A percentile compares a stretch with the other conserved stretches of the same genome.
Conservation (phyloP, 2,797 vertebrate species). For the Nyctibius grandis region DNA sequence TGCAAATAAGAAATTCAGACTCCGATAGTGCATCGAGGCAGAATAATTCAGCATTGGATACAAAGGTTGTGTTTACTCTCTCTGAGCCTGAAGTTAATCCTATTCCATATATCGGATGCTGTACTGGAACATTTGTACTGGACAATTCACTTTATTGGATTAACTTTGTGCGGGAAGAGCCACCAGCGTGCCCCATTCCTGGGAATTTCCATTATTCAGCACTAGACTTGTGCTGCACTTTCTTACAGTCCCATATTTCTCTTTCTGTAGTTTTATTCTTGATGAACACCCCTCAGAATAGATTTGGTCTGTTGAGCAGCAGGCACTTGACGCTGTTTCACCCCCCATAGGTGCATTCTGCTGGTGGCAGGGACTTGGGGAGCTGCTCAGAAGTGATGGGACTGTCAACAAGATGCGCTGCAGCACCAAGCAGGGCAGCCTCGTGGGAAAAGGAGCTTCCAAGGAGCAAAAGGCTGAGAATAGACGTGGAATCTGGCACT, state of each 20-base stretch:
- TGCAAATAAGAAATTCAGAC: background rate
- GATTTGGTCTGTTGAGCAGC: background rate
- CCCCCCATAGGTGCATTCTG: background rate
- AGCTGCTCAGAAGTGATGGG: background rate
- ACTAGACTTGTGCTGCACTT: background rate
- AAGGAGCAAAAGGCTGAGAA: background rate
- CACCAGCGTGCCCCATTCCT: background rate
- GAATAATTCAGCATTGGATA: background rate
- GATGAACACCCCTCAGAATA: background rate
- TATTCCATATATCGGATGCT: background rate
- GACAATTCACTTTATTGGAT: conserved; percentile 18
- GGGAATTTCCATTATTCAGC: background rate
- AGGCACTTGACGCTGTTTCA: background rate
- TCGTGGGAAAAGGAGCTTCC: background rate
- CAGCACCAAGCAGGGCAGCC: background rate
- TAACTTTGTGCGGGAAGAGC: background rate
- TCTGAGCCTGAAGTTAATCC: background rate
- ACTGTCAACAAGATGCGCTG: background rate
- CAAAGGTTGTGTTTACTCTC: background rate
- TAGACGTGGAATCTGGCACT: background rate
- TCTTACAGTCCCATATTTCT: background rate
- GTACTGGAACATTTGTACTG: background rate
- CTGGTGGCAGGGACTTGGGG: background rate
- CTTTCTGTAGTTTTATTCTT: background rate
- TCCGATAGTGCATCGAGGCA: background rate